Base-by-base conservation (phyloP, 92 coral and sea anemone genomes). In the Scolanthus callimorphus region DNA sequence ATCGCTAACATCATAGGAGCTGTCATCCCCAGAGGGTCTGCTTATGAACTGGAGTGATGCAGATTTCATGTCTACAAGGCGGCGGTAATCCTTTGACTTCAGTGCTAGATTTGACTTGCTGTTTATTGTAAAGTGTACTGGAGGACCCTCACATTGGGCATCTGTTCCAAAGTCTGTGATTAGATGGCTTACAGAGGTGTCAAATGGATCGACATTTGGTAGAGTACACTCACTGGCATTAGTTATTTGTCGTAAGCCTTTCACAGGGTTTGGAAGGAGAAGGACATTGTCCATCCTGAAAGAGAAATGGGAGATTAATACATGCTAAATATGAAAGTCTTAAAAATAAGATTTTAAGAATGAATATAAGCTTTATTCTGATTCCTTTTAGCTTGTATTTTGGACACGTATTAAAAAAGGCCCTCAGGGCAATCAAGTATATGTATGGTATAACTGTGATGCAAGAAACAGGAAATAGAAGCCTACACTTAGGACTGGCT, bases 201-300 rank as follows among this genome's bases (percentile, higher is more conserved):
- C 79, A 82, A 76, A 82, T 23, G 89, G 89, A 61, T 82, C 80
- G 28, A 82, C 30, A 28, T 77, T 82, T 38, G 89, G 89, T 11
- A 82, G 71, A 34, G 60, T 68, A 27, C 88, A 82, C 2, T 63
- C 63, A 20, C 67, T 76, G 31, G 75, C 57, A 51, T 76, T 70
- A 12, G 79, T 55, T 19, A 78, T 70, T 11, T 53, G 67, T 12
- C 41, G 69, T 26, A 71, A 51, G 43, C 61, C 67, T 20, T 29
- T 60, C 53, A 77, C 76, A 25, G 85, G 78, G 49, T 62, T 78
- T 55, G 78, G 78, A 57, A 62, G 29, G 2, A 78, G 71, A 17
- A 78, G 78, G 20, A 78, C 49, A 51, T 70, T 78, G 27, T 78
- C 85, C 20, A 63, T 17, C 62, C 85, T 78, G 51, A 46, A 56